A percentile compares a stretch with the other conserved stretches of the same genome.
These are phyloP conservation scores for Calameuta idolon DNA, from an alignment of 2,888 invertebrate species.

Conservation along the genomic window DNA sequence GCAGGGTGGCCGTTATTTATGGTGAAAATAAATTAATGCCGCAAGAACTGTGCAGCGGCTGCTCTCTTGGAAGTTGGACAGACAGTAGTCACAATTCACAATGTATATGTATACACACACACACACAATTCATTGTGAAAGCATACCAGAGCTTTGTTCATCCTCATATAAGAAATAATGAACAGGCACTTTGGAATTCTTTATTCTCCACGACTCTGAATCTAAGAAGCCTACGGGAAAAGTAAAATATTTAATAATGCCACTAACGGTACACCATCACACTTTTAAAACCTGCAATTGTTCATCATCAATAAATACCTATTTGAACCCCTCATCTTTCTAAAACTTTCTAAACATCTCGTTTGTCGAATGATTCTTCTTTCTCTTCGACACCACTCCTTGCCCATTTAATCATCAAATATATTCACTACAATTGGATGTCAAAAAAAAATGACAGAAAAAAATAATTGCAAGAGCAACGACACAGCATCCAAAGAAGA, in stretches of 20 bases:
- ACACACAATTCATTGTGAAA: too few species aligned
- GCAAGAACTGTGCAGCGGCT: constrained; percentile 1
- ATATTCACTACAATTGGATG: not conserved
- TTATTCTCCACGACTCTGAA: not conserved
- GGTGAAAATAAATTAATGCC: constrained; percentile 7
- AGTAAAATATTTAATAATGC: not conserved
- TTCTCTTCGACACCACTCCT: not conserved
- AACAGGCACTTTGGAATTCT: not conserved
- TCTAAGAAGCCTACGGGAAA: not conserved
- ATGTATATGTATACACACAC: not conserved
- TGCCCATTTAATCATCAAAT: not conserved
- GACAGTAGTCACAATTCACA: not conserved
- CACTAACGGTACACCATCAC: not conserved
- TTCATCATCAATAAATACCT: not conserved
- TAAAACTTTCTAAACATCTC: not conserved
- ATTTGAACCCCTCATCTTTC: not conserved
- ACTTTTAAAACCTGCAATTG: not conserved
- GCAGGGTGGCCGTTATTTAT: constrained; percentile 14
- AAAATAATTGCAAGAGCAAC: not conserved
- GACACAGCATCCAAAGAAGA: not conserved
- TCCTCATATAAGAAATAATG: not conserved
- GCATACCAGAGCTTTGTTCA: not conserved
- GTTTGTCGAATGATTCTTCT: not conserved
- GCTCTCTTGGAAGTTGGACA: not conserved
- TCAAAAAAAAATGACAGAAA: not conserved